These are phyloP conservation scores for Porites cylindrica DNA, from an alignment of 92 coral and sea anemone genomes.

Conservation along the genomic window DNA sequence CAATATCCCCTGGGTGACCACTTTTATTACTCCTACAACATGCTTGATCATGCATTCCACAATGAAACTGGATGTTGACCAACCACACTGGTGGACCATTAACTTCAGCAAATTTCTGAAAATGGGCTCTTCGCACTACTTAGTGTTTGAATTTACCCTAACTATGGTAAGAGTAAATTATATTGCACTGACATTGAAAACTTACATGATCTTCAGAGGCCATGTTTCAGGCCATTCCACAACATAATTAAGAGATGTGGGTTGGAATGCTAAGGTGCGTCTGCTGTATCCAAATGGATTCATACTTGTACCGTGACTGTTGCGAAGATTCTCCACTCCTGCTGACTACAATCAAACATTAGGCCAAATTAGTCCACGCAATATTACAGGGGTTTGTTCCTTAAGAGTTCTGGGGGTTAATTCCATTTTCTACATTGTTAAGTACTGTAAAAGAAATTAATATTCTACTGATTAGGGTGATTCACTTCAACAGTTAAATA, in stretches of 20 bases:
- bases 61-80: background rate
- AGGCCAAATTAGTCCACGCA: too few relatives aligned
- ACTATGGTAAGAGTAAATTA: background rate
- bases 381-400: too few relatives aligned
- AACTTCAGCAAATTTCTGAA: too few relatives aligned
- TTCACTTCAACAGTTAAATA: too few relatives aligned
- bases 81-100: too few relatives aligned
- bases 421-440: too few relatives aligned
- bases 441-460: too few relatives aligned
- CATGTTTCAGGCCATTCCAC: conserved; percentile 96
- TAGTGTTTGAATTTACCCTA: background rate
- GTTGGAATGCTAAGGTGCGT: conserved; percentile 79
- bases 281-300: conserved; percentile 92
- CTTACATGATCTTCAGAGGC: conserved; percentile 91
- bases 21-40: background rate
- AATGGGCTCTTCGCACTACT: background rate
- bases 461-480: too few relatives aligned
- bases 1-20: background rate
- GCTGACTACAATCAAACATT: conserved; percentile 17
- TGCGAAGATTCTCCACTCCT: conserved; percentile 42
- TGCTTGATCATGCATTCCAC: background rate
- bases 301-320: conserved; percentile 60
- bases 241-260: conserved; percentile 76
- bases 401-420: too few relatives aligned
- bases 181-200: background rate